These are phyloP conservation scores for Callipepla squamata DNA, from an alignment of 2,113 vertebrate genomes.

Conservation along the genomic window DNA sequence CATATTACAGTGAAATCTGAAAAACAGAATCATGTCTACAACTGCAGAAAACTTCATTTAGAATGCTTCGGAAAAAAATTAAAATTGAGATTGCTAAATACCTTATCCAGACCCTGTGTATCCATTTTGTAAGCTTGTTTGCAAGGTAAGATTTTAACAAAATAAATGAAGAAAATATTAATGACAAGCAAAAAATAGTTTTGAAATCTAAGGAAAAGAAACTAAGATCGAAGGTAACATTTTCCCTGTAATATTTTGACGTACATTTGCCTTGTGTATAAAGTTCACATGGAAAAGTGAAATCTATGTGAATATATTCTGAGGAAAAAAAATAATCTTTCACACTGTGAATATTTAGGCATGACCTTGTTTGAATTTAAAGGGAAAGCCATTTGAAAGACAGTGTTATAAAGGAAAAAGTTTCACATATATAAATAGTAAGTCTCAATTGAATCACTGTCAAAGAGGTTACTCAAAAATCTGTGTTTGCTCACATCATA, in stretches of 20 bases:
- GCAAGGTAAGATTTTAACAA: neutral
- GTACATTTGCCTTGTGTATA: neutral
- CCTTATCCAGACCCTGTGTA: neutral
- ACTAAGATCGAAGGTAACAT: neutral
- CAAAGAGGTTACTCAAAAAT: neutral
- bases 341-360: neutral
- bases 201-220: neutral
- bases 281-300: neutral
- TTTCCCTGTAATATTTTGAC: neutral
- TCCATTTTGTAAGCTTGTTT: neutral
- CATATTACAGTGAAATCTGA: neutral
- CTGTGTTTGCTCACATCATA: neutral
- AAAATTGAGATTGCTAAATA: accelerated
- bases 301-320: neutral
- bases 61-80: accelerated
- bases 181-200: neutral
- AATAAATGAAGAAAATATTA: neutral
- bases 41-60: neutral
- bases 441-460: neutral
- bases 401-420: neutral
- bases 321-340: neutral
- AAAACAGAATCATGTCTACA: neutral
- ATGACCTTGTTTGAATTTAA: neutral
- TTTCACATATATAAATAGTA: neutral
- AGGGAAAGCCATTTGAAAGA: neutral